phyloP scores from a whole-genome alignment of 2,113 vertebrate species.

The Oenanthe melanoleuca region DNA sequence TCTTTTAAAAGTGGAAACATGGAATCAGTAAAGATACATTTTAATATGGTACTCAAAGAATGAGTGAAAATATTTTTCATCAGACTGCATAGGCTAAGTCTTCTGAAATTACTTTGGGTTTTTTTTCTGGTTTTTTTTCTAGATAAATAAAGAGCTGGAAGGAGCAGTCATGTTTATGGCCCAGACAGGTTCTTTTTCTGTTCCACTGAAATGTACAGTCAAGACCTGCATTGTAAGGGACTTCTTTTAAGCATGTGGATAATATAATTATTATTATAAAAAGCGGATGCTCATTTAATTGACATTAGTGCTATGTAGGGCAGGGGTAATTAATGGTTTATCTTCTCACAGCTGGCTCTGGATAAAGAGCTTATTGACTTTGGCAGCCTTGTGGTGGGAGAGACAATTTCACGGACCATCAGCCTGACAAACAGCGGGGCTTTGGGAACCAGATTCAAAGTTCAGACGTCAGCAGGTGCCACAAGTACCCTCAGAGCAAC shows the following conservation, averaged over 20 bases:
- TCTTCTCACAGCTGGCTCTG: slow-evolving; percentile 81
- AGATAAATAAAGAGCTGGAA: slow-evolving; percentile 87
- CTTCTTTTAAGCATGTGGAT: background rate
- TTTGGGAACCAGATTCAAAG: slow-evolving; percentile 79
- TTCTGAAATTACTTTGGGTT: background rate
- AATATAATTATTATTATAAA: background rate
- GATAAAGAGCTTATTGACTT: slow-evolving; percentile 88
- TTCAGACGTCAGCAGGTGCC: slow-evolving; percentile 60
- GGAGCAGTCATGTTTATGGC: slow-evolving; percentile 85
- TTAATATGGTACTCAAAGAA: background rate
- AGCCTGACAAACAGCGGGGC: slow-evolving; percentile 88
- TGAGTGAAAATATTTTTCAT: background rate
- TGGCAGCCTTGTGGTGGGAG: slow-evolving; percentile 87
- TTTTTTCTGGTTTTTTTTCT: background rate
- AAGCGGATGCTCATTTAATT: background rate
- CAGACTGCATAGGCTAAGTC: background rate
- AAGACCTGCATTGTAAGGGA: slow-evolving; percentile 88
- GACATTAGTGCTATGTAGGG: background rate
- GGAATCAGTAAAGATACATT: background rate
- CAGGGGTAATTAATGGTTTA: slow-evolving; percentile 29
- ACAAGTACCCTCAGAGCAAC: background rate
- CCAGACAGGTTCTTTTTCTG: slow-evolving; percentile 80
- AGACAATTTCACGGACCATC: slow-evolving; percentile 83
- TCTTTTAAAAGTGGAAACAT: background rate
- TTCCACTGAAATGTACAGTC: slow-evolving; percentile 84